A percentile compares a stretch with the other conserved stretches of the same genome.
Conservation (phyloP, 2,797 vertebrate species). For the Decapterus maruadsi region DNA sequence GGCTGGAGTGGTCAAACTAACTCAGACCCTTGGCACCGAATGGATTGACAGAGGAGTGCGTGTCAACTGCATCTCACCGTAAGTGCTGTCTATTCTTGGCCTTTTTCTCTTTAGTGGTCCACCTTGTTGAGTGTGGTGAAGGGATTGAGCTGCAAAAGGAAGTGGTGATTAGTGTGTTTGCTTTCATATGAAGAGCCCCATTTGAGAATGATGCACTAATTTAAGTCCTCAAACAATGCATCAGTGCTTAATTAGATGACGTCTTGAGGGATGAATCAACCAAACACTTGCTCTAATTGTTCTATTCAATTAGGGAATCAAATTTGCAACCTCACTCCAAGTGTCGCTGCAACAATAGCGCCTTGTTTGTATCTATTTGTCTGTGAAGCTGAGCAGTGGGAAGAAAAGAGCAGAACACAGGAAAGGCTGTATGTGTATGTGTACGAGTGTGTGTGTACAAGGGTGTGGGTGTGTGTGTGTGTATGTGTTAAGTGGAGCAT, state of each 20-base stretch:
- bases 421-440: slow-evolving; percentile 41
- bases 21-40: slow-evolving; percentile 87
- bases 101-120: slow-evolving; percentile 5
- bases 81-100: slow-evolving; percentile 67
- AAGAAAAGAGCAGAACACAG: slow-evolving; percentile 70
- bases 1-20: slow-evolving; percentile 89
- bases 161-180: slow-evolving; percentile 70
- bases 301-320: slow-evolving; percentile 89
- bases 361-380: slow-evolving; percentile 87
- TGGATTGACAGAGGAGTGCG: slow-evolving; percentile 88
- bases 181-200: slow-evolving; percentile 73
- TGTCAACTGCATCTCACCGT: slow-evolving; percentile 90
- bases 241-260: slow-evolving; percentile 87
- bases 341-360: slow-evolving; percentile 82
- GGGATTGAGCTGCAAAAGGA: slow-evolving; percentile 45
- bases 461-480: slow-evolving; percentile 45
- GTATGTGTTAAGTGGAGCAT: slow-evolving; percentile 75
- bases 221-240: slow-evolving; percentile 85
- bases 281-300: slow-evolving; percentile 88
- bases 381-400: slow-evolving; percentile 73
- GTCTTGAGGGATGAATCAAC: slow-evolving; percentile 88
- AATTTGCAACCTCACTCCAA: slow-evolving; percentile 84
- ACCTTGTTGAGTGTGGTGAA: slow-evolving; percentile 44
- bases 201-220: slow-evolving; percentile 83
- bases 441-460: slow-evolving; percentile 12